Base-by-base conservation (phyloP, 2,888 invertebrate species). In the Listrodromus nycthemerus region DNA sequence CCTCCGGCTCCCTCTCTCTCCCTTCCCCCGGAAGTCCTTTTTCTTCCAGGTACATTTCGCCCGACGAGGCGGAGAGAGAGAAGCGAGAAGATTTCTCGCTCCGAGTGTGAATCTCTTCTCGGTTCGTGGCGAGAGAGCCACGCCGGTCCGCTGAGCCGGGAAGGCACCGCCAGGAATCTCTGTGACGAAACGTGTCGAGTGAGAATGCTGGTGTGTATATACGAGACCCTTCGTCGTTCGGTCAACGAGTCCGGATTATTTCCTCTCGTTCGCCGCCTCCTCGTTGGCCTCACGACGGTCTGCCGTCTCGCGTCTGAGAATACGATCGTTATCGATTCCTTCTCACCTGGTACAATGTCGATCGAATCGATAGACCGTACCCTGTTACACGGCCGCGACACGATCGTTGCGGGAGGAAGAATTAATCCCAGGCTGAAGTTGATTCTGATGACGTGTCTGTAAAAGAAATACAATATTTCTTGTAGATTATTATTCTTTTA, bases 391-490 rank as follows among this genome's bases (percentile, higher is more conserved):
- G 48, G 55, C 33, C 37, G 21, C 52, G 70, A 73, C 61, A 41
- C 48, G 61, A 61, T 61, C 48, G 27, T 61, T 30, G 73, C 41
- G n/a, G 50, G n/a, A 33, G 10, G 19, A 7, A 48, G 13, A 13
- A 73, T 41, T 71, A 21, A 16, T 55, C 33, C 6, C 37, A 1
- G 16, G 27, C 19, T 13, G 33, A 33, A 70, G 33, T 48, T 13
- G 33, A 5, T 5, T 50, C n/a, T 37, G 30, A 88, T 90, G 90
- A 90, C 89, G 89, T 88, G 88, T 88, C 89, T 86, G 85, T 86
- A 83, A 83, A 85, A 83, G 85, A 82, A 87, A 52, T 52, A 8
- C 19, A 52, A 52, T 19, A n/a, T 21, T 8, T 52, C 52, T 8
- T 52, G 10, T 52, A 21, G 13, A 21, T 8, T 2, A 3, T n/a